Base-by-base conservation (phyloP, 2,797 vertebrate genomes). In the Cossypha niveicapilla region DNA sequence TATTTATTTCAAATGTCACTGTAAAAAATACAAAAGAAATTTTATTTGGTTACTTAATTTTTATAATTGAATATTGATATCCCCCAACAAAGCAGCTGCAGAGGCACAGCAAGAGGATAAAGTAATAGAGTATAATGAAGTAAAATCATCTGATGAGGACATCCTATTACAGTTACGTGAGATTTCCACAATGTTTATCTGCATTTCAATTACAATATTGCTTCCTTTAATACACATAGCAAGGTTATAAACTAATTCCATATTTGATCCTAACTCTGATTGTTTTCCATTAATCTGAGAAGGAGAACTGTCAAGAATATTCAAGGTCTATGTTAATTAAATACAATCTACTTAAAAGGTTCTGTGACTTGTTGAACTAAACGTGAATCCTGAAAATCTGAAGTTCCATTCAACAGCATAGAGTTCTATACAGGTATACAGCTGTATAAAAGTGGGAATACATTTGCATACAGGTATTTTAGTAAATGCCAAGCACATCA, bases 191-290 rank as follows among this genome's bases (percentile, higher is more conserved):
- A 88, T 28, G 70, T 92, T 91, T 86, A 78, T 89, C 90, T 96
- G 54, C 83, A 92, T 95, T 97, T 96, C 95, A 97, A 94, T 96
- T 94, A 96, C 83, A 96, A 92, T 96, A 97, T 94, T 86, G 58
- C 92, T 98, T 94, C 70, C 53, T 93, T 96, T 97, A 96, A 94
- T 93, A 96, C 76, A 92, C 68, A 93, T 22, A 94, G 81, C 60
- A 88, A 94, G 92, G 73, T 77, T 94, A 91, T 84, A 93, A 97
- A 97, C 91, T 96, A 97, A 97, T 97, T 97, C 86, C 80, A 75
- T 88, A 93, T 96, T 96, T 96, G 42, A 94, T 87, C 88, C 86
- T 92, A 76, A 94, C 39, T 89, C 78, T 90, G 73, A 96, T 94
- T 95, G 86, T 88, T 93, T 91, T 74, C 94, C 42, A 8, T 97